Evolutionary conservation across 2,113 vertebrate species (phyloP).

Genomic region (Paracanthobrama guichenoti): DNA sequence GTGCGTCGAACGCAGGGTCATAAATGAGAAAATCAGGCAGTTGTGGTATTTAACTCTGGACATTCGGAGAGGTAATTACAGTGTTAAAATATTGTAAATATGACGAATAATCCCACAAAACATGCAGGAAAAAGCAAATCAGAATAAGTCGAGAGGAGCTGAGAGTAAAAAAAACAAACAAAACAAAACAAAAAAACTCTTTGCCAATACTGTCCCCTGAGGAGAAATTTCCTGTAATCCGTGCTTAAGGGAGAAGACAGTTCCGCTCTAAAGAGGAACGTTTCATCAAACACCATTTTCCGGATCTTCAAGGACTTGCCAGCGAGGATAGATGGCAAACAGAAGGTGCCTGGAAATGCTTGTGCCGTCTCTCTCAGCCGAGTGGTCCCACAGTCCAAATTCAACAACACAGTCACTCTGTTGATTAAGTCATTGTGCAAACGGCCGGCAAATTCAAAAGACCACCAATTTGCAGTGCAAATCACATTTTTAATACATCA

Average conservation of each 20-base stretch:
- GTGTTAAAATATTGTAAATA: neutral
- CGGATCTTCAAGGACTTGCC: slow-evolving; percentile 3
- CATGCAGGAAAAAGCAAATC: neutral
- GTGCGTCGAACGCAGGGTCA: neutral
- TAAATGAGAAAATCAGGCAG: slow-evolving; percentile 1
- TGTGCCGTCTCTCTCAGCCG: neutral
- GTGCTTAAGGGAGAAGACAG: neutral
- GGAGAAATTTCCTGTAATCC: slow-evolving; percentile 15
- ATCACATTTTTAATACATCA: slow-evolving; percentile 33
- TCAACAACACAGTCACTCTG: slow-evolving; percentile 1
- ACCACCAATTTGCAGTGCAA: slow-evolving; percentile 25
- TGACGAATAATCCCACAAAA: neutral
- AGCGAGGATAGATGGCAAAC: neutral
- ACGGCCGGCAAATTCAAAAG: slow-evolving; percentile 2
- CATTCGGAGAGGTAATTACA: neutral
- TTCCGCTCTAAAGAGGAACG: neutral
- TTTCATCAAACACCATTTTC: neutral
- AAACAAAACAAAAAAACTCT: neutral
- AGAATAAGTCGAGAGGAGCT: neutral
- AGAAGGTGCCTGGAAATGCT: neutral
- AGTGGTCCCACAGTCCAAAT: neutral
- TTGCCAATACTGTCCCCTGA: slow-evolving; percentile 39
- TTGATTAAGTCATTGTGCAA: slow-evolving; percentile 32
- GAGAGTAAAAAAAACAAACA: neutral
- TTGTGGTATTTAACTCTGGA: neutral